These are phyloP conservation scores for Sialis fuliginosa DNA, from an alignment of 2,888 invertebrate species.

Conservation along the genomic window DNA sequence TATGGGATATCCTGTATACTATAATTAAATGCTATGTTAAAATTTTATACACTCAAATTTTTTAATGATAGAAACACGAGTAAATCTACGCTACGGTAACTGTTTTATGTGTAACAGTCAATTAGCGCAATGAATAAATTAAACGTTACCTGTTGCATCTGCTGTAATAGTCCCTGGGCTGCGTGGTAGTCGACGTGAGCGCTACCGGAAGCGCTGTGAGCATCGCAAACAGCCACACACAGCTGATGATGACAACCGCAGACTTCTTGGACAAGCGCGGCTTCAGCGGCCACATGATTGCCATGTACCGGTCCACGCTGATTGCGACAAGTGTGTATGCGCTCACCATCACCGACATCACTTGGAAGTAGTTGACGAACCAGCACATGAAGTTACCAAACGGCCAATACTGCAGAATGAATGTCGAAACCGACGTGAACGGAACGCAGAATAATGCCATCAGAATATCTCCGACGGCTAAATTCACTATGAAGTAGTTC, in stretches of 20 bases:
- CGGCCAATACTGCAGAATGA: constrained; percentile 60
- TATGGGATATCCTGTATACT: too few relatives aligned
- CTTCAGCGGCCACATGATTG: constrained; percentile 74
- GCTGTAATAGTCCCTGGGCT: constrained; percentile 42
- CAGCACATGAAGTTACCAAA: constrained; percentile 71
- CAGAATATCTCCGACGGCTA: constrained; percentile 77
- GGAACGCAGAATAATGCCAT: constrained; percentile 86
- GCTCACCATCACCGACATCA: constrained; percentile 64
- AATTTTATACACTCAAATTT: too few relatives aligned
- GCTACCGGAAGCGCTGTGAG: constrained; percentile 68
- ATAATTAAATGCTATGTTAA: too few relatives aligned
- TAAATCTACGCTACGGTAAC: too few relatives aligned
- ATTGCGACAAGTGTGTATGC: constrained; percentile 84
- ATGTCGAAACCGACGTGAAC: constrained; percentile 67
- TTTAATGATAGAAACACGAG: too few relatives aligned
- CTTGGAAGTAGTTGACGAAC: constrained; percentile 66
- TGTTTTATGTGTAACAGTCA: too few relatives aligned
- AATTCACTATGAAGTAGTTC: constrained; percentile 78
- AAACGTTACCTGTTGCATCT: constrained; percentile 38
- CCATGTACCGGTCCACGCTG: constrained; percentile 77
- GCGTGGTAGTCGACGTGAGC: constrained; percentile 47
- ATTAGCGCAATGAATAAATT: too few relatives aligned
- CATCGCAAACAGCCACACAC: constrained; percentile 60
- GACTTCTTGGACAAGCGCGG: constrained; percentile 60
- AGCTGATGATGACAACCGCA: constrained; percentile 47